Evolutionary conservation across 1,140 invertebrate genomes (phyloP).

Genomic region (Dinoponera quadriceps): DNA sequence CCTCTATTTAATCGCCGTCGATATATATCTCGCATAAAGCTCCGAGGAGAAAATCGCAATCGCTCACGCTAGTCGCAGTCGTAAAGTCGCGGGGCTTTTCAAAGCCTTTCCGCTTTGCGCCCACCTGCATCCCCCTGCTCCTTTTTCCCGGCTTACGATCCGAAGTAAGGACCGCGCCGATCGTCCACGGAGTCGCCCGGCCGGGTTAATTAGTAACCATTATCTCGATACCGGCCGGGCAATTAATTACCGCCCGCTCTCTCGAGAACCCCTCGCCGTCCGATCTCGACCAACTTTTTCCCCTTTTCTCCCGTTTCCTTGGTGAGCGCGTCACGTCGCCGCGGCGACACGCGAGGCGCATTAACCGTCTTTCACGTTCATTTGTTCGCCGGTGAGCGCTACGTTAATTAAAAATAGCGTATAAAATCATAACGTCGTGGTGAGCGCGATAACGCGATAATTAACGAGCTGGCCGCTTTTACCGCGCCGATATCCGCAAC

Average conservation of each 20-base stretch:
- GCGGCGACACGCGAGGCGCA: slow-evolving; percentile 9
- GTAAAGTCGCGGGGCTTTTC: slow-evolving; percentile 28
- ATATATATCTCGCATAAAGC: slow-evolving; percentile 52
- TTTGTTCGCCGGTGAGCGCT: slow-evolving; percentile 8
- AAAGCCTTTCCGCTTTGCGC: slow-evolving; percentile 15
- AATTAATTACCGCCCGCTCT: slow-evolving; percentile 67
- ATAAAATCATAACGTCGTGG: slow-evolving; percentile 6
- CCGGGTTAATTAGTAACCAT: slow-evolving; percentile 73
- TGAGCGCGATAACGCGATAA: slow-evolving; percentile 17
- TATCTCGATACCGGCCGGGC: slow-evolving; percentile 67
- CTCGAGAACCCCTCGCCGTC: slow-evolving; percentile 7
- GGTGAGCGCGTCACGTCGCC: not conserved
- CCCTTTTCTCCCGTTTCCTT: slow-evolving; percentile 15
- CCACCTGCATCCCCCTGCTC: slow-evolving; percentile 16
- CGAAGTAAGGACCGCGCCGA: slow-evolving; percentile 35
- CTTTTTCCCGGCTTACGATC: not conserved
- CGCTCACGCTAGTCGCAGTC: slow-evolving; percentile 1
- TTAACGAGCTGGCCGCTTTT: slow-evolving; percentile 14
- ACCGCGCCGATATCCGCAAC: not conserved
- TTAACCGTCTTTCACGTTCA: slow-evolving; percentile 22
- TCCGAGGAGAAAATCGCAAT: slow-evolving; percentile 51
- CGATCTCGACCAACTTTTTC: slow-evolving; percentile 13
- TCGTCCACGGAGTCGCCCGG: slow-evolving; percentile 38
- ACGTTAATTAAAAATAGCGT: slow-evolving; percentile 33
- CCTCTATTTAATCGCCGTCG: slow-evolving; percentile 26